Evolutionary conservation across 2,888 invertebrate species (phyloP).

Genomic region (Erpobdella octoculata): DNA sequence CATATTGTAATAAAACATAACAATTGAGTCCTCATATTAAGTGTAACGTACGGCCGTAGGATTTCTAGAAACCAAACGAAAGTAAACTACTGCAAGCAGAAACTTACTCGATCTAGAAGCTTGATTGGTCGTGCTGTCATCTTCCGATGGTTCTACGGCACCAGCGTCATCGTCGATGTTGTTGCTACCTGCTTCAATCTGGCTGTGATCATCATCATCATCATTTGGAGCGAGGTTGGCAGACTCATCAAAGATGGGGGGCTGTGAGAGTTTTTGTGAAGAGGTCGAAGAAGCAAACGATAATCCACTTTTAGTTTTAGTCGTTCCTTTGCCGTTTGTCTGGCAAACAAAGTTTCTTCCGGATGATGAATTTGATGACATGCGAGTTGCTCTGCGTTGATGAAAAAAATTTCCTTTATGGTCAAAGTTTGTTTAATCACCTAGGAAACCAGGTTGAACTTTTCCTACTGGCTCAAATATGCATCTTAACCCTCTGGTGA

Average conservation of each 20-base stretch:
- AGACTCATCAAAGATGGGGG: not conserved
- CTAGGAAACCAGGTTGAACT: too few relatives aligned
- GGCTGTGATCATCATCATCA: not conserved
- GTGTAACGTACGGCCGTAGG: not conserved
- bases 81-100: not conserved
- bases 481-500: too few relatives aligned
- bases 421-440: too few relatives aligned
- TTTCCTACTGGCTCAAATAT: too few relatives aligned
- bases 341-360: not conserved
- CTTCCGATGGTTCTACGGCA: not conserved
- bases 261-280: too few relatives aligned
- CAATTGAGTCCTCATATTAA: not conserved
- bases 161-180: not conserved
- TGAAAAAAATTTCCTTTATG: too few relatives aligned
- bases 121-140: not conserved
- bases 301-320: not conserved
- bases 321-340: not conserved
- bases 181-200: not conserved
- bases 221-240: not conserved
- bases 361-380: not conserved
- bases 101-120: not conserved
- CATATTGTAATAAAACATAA: too few relatives aligned
- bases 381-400: not conserved
- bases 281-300: too few relatives aligned
- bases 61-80: not conserved